A percentile compares a stretch with the other conserved stretches of the same genome.
Evolutionary conservation across 2,113 vertebrate species (phyloP).

Genomic region (Excalfactoria chinensis): DNA sequence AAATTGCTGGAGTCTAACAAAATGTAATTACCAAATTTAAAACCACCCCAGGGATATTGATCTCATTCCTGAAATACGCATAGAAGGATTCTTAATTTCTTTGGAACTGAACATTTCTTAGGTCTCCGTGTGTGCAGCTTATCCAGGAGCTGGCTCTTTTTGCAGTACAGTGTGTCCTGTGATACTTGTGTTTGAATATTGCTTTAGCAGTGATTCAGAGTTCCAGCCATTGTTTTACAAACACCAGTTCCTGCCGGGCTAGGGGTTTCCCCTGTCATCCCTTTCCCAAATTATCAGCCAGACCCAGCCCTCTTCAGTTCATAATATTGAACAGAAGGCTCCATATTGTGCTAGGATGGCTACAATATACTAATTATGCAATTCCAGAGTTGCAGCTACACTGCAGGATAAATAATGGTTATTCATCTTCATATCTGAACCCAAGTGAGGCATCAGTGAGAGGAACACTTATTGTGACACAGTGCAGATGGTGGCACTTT

Average conservation of each 20-base stretch:
- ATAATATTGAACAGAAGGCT: background rate
- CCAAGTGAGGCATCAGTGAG: background rate
- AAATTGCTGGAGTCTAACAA: slow-evolving; percentile 4
- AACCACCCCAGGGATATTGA: background rate
- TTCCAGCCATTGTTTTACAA: slow-evolving; percentile 64
- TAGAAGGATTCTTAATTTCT: background rate
- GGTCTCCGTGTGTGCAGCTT: background rate
- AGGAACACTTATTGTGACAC: background rate
- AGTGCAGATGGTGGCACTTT: fast-evolving
- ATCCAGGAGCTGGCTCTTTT: slow-evolving; percentile 13
- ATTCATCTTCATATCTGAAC: background rate
- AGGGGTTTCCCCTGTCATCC: slow-evolving; percentile 47
- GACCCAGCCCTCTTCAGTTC: background rate
- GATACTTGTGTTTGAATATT: slow-evolving; percentile 26
- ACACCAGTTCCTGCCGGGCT: background rate
- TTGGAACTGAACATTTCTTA: background rate
- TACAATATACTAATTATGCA: background rate
- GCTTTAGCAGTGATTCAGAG: slow-evolving; percentile 50
- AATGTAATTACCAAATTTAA: slow-evolving; percentile 2
- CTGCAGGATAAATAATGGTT: background rate
- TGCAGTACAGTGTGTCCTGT: slow-evolving; percentile 42
- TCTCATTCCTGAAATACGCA: background rate
- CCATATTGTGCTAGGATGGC: background rate
- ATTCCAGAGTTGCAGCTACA: background rate
- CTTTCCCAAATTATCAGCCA: slow-evolving; percentile 35